phyloP scores from a whole-genome alignment of 2,888 invertebrate species.

The Rotaria sp. region DNA sequence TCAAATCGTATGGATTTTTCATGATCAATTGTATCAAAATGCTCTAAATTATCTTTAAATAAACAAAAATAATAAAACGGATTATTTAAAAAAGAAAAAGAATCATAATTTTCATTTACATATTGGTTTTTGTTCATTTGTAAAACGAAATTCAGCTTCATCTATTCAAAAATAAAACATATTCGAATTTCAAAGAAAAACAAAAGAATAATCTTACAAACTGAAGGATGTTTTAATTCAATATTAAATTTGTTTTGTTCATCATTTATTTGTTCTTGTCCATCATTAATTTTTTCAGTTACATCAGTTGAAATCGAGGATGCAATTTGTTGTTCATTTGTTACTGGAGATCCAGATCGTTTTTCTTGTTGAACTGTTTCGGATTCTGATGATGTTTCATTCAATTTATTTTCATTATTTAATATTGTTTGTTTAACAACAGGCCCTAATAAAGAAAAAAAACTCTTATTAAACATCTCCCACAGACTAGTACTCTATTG shows the following conservation, averaged over 20 bases:
- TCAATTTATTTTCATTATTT: too few species aligned
- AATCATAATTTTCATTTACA: neutral
- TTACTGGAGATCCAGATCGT: too few species aligned
- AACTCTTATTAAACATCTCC: too few species aligned
- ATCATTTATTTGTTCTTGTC: neutral
- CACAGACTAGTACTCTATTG: too few species aligned
- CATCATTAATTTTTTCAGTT: neutral
- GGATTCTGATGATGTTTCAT: too few species aligned
- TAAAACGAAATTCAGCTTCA: neutral
- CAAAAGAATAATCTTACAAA: neutral
- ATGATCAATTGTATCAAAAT: neutral
- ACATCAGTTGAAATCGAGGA: neutral
- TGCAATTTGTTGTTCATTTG: neutral
- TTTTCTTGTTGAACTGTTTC: too few species aligned
- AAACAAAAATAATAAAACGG: neutral
- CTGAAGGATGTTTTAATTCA: neutral
- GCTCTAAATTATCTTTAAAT: neutral
- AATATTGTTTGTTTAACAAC: slow-evolving; percentile 31
- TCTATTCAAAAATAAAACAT: neutral
- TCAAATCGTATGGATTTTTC: neutral
- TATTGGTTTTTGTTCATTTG: neutral
- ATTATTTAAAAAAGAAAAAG: neutral
- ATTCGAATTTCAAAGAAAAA: too few species aligned
- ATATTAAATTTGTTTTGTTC: neutral
- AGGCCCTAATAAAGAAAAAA: slow-evolving; percentile 30